Percentiles rank a stretch among this genome's conserved stretches.
Evolutionary conservation across 2,113 vertebrate genomes (phyloP).

Genomic region (Nibea coibor): DNA sequence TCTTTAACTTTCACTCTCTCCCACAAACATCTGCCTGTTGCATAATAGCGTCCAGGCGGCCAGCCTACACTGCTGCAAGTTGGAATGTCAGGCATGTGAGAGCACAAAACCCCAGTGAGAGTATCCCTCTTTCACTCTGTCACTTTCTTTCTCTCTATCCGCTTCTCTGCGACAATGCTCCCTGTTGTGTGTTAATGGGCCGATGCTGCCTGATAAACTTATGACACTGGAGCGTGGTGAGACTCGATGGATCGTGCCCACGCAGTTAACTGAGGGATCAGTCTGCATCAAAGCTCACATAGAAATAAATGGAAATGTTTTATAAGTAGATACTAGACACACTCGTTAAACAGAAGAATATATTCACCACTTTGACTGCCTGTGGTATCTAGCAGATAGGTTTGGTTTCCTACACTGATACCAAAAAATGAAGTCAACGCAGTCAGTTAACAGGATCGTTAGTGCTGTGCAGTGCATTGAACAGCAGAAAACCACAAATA

Average conservation of each 20-base stretch:
- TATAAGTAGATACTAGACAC: not conserved
- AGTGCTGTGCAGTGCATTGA: not conserved
- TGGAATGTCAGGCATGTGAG: constrained; percentile 74
- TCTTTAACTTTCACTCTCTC: constrained; percentile 60
- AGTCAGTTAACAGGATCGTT: not conserved
- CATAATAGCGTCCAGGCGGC: constrained; percentile 70
- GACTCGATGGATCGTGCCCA: constrained; percentile 12
- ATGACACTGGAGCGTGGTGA: not conserved
- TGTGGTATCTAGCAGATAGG: not conserved
- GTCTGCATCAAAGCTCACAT: not conserved
- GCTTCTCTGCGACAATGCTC: constrained; percentile 37
- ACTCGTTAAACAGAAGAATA: not conserved
- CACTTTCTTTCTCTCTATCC: not conserved
- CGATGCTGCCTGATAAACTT: constrained; percentile 51
- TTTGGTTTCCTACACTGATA: too few species aligned
- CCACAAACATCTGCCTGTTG: constrained; percentile 84
- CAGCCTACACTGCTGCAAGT: constrained; percentile 71
- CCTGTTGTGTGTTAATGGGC: constrained; percentile 47
- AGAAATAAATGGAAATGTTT: not conserved
- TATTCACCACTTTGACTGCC: not conserved
- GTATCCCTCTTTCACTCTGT: not conserved
- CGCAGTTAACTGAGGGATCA: not conserved
- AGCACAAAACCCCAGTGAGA: constrained; percentile 62
- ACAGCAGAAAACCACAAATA: not conserved
- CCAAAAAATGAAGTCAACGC: not conserved